phyloP scores from a whole-genome alignment of 2,888 invertebrate genomes.

The Dexiosoma caninum region DNA sequence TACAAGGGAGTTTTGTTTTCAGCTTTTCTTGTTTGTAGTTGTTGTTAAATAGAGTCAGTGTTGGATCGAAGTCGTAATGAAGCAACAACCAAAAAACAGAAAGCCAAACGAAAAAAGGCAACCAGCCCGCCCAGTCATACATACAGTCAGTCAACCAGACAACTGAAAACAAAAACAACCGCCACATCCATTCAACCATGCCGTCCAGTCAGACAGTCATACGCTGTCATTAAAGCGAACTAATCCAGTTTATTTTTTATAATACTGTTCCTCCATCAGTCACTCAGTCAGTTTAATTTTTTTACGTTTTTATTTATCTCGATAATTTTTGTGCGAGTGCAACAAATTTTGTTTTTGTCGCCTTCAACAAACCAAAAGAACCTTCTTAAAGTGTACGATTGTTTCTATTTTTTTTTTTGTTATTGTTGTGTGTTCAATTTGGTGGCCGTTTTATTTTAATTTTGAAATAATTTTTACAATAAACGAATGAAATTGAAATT shows the following conservation, averaged over 20 bases:
- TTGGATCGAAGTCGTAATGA: constrained; percentile 33
- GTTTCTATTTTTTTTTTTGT: constrained; percentile 2
- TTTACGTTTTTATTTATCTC: constrained; percentile 18
- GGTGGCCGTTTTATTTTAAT: constrained; percentile 34
- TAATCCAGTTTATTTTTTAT: constrained; percentile 66
- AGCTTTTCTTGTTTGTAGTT: constrained; percentile 20
- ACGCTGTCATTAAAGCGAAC: constrained; percentile 71
- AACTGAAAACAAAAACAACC: constrained; percentile 42
- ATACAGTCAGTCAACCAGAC: constrained; percentile 38
- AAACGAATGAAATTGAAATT: constrained; percentile 8
- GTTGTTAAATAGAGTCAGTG: constrained; percentile 15
- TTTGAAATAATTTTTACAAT: constrained; percentile 7
- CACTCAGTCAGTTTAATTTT: constrained; percentile 35
- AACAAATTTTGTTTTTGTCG: constrained; percentile 1
- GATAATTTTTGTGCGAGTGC: constrained; percentile 10
- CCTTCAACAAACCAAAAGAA: background rate
- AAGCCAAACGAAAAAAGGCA: constrained; percentile 9
- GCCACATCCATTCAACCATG: constrained; percentile 64
- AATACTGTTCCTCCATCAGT: constrained; percentile 47
- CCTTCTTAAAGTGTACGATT: constrained; percentile 38
- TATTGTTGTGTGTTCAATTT: constrained; percentile 25
- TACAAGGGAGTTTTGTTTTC: constrained; percentile 36
- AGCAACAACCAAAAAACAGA: constrained; percentile 17
- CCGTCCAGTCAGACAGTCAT: constrained; percentile 69
- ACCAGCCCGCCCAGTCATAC: background rate